Evolutionary conservation across 2,797 vertebrate species (phyloP).

Genomic region (Mus caroli): DNA sequence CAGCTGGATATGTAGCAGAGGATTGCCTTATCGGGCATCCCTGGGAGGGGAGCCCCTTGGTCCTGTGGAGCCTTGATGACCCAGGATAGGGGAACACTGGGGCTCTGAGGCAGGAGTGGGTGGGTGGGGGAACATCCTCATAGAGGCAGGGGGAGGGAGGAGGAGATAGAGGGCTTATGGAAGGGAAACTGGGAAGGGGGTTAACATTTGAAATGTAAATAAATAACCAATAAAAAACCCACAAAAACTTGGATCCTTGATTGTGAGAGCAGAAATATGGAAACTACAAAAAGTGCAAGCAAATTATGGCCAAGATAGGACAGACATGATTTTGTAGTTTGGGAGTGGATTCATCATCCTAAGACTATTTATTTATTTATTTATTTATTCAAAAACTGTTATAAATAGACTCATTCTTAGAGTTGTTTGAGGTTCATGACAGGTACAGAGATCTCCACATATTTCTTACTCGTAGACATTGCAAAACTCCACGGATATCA

Average conservation of each 20-base stretch:
- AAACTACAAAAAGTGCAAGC: background rate
- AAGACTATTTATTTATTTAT: background rate
- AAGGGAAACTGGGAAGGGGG: too few relatives aligned
- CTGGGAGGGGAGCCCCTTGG: too few relatives aligned
- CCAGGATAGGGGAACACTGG: too few relatives aligned
- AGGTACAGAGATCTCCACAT: background rate
- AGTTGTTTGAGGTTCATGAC: background rate
- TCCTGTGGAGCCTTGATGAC: too few relatives aligned
- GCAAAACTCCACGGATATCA: background rate
- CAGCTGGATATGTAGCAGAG: too few relatives aligned
- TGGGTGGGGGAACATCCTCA: too few relatives aligned
- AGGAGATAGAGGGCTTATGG: too few relatives aligned
- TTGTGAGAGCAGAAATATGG: background rate
- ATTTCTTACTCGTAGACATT: background rate
- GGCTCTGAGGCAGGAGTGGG: too few relatives aligned
- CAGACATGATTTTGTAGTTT: background rate
- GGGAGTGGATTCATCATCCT: background rate
- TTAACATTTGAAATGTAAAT: too few relatives aligned
- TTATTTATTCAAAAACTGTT: background rate
- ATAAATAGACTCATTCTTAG: background rate
- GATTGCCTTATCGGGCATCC: too few relatives aligned
- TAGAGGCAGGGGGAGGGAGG: too few relatives aligned
- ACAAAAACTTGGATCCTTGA: background rate
- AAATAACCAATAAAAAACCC: too few relatives aligned
- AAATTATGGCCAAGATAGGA: background rate